Evolutionary conservation across 2,797 vertebrate species (phyloP), one percentile per base, ranked within the genome.

Genomic region (Sebastes nivosus): DNA sequence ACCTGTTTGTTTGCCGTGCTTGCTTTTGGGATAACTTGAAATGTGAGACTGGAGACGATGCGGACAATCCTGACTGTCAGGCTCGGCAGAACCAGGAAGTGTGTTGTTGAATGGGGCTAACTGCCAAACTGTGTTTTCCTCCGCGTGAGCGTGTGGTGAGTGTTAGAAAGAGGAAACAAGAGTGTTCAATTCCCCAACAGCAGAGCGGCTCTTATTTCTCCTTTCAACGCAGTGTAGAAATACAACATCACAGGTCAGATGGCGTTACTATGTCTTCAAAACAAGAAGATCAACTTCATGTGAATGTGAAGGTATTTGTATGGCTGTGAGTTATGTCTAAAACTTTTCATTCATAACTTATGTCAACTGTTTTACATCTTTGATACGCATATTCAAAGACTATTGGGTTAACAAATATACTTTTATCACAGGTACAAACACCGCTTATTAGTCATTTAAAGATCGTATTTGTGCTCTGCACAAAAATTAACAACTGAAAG

Each of bases 131-230:
- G 84, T 80, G 88, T 84, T 92, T 88, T 90, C 73, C 58, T 67
- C 77, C 34, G 20, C 68, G 60, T 60, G 63, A 72, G 77, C 6
- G 46, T 50, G 78, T 52, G 80, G 70, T 18, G 68, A 86, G 86
- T 82, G 80, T 89, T 88, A 79, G 82, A 94, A 93, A 95, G 91
- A 95, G 94, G 95, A 96, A 96, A 93, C 89, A 85, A 92, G 88
- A 90, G 83, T 69, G 77, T 72, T 92, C 65, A 68, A 81, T 85
- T 88, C 90, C 68, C 76, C 80, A 90, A 82, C 67, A 87, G 71
- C 89, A 80, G 46, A 88, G 46, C 18, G 36, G 72, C 80, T 92
- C 75, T 58, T 66, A 63, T 91, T 92, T 89, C 82, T 88, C 81
- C 70, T 75, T 73, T 80, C 52, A 72, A 61, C 69, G 52, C 38